phyloP scores from a whole-genome alignment of 1,140 invertebrate species.

The Apis dorsata region DNA sequence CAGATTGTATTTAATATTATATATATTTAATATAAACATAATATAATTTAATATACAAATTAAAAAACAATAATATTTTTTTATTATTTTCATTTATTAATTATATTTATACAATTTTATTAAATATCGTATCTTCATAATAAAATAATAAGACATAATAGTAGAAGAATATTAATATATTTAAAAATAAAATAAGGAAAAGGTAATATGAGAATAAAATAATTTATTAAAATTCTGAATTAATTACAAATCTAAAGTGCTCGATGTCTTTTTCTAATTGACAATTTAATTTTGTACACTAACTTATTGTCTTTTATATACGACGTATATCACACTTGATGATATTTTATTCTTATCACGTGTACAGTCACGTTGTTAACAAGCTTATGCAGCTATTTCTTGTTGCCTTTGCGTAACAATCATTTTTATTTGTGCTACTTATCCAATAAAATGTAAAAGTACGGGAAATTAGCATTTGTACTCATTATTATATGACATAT shows the following conservation, averaged over 20 bases:
- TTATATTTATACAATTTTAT: no score
- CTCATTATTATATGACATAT: slow-evolving; percentile 21
- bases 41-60: no score
- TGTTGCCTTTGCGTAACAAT: neutral
- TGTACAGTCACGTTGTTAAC: slow-evolving; percentile 16
- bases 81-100: no score
- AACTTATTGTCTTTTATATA: neutral
- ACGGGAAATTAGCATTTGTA: slow-evolving; percentile 34
- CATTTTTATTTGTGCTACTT: neutral
- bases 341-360: slow-evolving; percentile 1
- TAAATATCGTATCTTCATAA: no score
- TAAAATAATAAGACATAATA: no score
- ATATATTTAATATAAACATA: no score
- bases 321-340: neutral
- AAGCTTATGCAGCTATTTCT: slow-evolving; percentile 24
- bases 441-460: slow-evolving; percentile 21
- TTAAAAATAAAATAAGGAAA: neutral
- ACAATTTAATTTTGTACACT: slow-evolving; percentile 19
- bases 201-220: slow-evolving; percentile 13
- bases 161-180: neutral
- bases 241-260: slow-evolving; percentile 7
- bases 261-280: neutral
- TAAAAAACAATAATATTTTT: no score
- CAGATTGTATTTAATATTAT: no score
- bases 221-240: slow-evolving; percentile 56